Evolutionary conservation across 2,888 invertebrate species (phyloP), one percentile per base, ranked within the genome.

Genomic region (Eupeodes luniger): DNA sequence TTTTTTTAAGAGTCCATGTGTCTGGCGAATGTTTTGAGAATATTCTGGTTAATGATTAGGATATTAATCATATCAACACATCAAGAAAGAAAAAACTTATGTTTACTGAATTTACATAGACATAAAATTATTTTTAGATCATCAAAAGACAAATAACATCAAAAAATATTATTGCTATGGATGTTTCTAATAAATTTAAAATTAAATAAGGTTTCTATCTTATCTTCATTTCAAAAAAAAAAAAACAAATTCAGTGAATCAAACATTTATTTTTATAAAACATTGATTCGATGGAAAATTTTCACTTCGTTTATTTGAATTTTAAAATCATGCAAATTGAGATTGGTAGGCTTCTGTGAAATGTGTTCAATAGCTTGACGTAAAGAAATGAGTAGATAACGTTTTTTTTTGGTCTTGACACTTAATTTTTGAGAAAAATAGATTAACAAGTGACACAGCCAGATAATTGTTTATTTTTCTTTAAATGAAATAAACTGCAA

Each of bases 21-120:
- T 79, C 83, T 79, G 47, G 53, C 14, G 53, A 78, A 47, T 83
- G 67, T 79, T 74, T 83, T 53, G n/a, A 75, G 59, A 44, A 53
- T 14, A 66, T 69, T 67, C 9, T 66, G 47, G 55, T 11, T 57
- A 40, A 34, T 47, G 14, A 36, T 62, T 66, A 16, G 51, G 14
- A n/a, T 10, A 36, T 57, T 47, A 64, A 64, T 64, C 47, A 64
- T 40, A 40, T 7, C 40, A 40, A 40, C 40, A 7, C 9, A 40
- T 27, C 27, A 27, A 27, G 27, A 27, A 27, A 19, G 19, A 19
- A 19, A 19, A 19, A 27, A 27, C 2, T 27, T 2, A 27, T 27
- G 27, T 27, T 27, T 27, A 27, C 27, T 4, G 40, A 40, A 40
- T 40, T 40, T 27, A 27, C 27, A 27, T 27, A 27, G 27, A 27